Conservation (phyloP, 2,888 invertebrate species). For the Monochamus alternatus region DNA sequence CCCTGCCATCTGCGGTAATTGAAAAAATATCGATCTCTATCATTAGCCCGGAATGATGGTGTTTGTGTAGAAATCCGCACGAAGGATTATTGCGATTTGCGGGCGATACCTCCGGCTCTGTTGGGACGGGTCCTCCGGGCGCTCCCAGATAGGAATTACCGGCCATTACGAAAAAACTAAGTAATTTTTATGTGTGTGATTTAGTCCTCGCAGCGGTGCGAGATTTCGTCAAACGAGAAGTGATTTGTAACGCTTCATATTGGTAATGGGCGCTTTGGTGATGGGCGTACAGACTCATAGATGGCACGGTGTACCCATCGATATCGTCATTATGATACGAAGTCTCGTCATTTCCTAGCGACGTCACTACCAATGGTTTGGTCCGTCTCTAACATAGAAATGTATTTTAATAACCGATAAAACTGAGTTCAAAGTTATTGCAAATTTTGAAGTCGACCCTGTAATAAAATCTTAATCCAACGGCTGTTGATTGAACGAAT, state of each 20-base stretch:
- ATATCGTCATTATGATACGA: too few species aligned
- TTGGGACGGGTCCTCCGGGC: not conserved
- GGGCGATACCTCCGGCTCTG: slow-evolving; percentile 4
- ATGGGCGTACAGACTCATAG: too few species aligned
- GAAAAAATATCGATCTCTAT: slow-evolving; percentile 45
- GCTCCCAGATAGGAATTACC: slow-evolving; percentile 19
- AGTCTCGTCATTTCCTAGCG: too few species aligned
- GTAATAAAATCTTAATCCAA: too few species aligned
- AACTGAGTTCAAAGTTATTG: too few species aligned
- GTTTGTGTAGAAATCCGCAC: slow-evolving; percentile 16
- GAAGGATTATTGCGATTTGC: slow-evolving; percentile 42
- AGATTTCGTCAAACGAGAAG: not conserved
- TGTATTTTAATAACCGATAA: too few species aligned
- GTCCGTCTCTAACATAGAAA: too few species aligned
- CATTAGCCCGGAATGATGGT: slow-evolving; percentile 44
- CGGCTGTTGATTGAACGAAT: too few species aligned
- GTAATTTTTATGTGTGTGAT: slow-evolving; percentile 3
- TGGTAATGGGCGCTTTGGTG: too few species aligned
- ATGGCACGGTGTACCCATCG: too few species aligned
- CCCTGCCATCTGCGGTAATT: slow-evolving; percentile 51
- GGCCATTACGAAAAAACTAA: slow-evolving; percentile 23
- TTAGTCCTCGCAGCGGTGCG: not conserved
- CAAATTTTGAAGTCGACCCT: too few species aligned
- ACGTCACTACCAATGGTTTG: too few species aligned
- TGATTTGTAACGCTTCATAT: not conserved